Evolutionary conservation across 2,888 invertebrate genomes (phyloP).

Genomic region (Eustalomyia histrio): DNA sequence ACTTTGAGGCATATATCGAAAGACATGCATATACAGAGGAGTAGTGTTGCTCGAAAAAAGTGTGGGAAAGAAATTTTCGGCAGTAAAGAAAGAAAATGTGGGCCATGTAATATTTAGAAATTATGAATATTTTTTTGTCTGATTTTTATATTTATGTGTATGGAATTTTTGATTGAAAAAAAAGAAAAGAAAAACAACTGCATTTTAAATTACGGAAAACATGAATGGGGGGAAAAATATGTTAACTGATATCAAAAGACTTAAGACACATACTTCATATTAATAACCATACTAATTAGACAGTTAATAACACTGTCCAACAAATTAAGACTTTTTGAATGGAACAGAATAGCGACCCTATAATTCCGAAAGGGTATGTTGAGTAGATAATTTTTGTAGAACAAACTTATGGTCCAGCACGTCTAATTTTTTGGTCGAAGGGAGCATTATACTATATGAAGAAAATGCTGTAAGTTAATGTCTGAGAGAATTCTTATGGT

Average conservation of each 20-base stretch:
- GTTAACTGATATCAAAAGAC: slow-evolving; percentile 17
- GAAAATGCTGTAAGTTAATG: no score
- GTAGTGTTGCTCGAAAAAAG: slow-evolving; percentile 43
- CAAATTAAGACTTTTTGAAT: no score
- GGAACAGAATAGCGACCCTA: no score
- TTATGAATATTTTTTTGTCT: slow-evolving; percentile 50
- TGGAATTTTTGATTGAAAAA: slow-evolving; percentile 60
- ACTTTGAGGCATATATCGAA: slow-evolving; percentile 34
- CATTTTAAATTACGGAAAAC: neutral
- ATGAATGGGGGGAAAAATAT: slow-evolving; percentile 40
- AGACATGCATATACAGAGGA: neutral
- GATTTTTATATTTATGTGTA: slow-evolving; percentile 33
- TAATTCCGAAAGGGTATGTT: no score
- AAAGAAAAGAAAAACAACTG: no score
- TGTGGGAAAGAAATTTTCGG: slow-evolving; percentile 57
- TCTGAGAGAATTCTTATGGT: no score
- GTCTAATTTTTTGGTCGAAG: no score
- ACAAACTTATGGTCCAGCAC: no score
- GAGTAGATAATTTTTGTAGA: no score
- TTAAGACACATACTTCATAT: slow-evolving; percentile 24
- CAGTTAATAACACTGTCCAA: neutral
- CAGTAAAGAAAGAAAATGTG: slow-evolving; percentile 40
- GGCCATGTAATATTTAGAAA: slow-evolving; percentile 61
- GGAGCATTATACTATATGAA: no score
- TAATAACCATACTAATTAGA: neutral